A percentile compares a stretch with the other conserved stretches of the same genome.
Conservation (phyloP, 2,113 vertebrate genomes). For the Perca flavescens region DNA sequence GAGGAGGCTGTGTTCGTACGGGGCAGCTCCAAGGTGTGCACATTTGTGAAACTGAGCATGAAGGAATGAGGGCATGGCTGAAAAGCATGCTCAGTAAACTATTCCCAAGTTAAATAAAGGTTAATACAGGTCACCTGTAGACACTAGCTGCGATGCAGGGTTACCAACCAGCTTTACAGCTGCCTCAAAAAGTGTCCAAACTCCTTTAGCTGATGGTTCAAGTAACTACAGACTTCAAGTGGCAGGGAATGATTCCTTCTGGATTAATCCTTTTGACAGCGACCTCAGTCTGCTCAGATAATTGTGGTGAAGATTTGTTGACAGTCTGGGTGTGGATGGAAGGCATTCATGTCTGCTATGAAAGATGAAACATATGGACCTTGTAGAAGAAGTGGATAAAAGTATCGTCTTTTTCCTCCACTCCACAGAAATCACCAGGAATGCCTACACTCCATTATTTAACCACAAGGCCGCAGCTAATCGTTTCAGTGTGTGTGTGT, state of each 20-base stretch:
- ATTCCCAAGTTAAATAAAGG: slow-evolving; percentile 19
- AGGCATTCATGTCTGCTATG: slow-evolving; percentile 42
- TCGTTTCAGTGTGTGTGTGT: slow-evolving; percentile 77
- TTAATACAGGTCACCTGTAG: slow-evolving; percentile 12
- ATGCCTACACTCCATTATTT: slow-evolving; percentile 73
- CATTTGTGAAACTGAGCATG: slow-evolving; percentile 20
- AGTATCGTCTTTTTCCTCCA: slow-evolving; percentile 70
- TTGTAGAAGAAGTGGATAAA: slow-evolving; percentile 63
- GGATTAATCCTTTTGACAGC: slow-evolving; percentile 11
- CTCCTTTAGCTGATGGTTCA: slow-evolving; percentile 26
- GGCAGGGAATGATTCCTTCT: slow-evolving; percentile 10
- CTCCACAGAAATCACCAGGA: slow-evolving; percentile 69
- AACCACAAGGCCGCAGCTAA: slow-evolving; percentile 78
- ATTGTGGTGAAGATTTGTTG: slow-evolving; percentile 64
- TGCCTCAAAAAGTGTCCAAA: not conserved
- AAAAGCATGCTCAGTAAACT: slow-evolving; percentile 1
- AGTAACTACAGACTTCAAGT: slow-evolving; percentile 18
- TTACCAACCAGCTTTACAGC: not conserved
- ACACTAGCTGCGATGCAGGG: not conserved
- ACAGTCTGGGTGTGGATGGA: slow-evolving; percentile 61
- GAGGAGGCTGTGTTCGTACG: slow-evolving; percentile 20
- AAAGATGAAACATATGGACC: slow-evolving; percentile 69
- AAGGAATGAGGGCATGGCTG: slow-evolving; percentile 9
- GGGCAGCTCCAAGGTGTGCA: slow-evolving; percentile 24
- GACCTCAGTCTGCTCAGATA: slow-evolving; percentile 39